These are phyloP conservation scores for Corythucha ciliata DNA, from an alignment of 2,888 invertebrate genomes.

Conservation along the genomic window DNA sequence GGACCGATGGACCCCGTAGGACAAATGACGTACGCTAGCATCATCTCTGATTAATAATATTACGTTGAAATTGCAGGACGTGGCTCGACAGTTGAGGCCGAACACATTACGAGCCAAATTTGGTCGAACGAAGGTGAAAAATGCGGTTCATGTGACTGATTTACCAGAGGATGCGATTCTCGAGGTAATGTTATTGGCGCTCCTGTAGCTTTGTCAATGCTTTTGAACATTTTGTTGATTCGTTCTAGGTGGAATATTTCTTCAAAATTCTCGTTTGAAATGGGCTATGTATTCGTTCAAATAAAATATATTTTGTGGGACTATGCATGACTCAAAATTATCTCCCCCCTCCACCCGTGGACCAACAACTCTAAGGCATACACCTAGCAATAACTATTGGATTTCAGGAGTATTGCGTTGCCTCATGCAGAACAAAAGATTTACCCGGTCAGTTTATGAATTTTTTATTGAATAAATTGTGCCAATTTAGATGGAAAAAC, in stretches of 20 bases:
- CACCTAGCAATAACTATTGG: too few relatives aligned
- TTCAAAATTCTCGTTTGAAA: slow-evolving; percentile 24
- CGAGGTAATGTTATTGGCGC: slow-evolving; percentile 47
- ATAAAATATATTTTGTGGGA: too few relatives aligned
- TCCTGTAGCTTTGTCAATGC: neutral
- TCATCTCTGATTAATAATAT: neutral
- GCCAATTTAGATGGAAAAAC: too few relatives aligned
- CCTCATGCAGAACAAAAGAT: too few relatives aligned
- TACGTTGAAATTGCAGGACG: slow-evolving; percentile 54
- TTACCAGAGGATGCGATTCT: slow-evolving; percentile 74
- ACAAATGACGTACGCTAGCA: neutral
- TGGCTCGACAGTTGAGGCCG: slow-evolving; percentile 74
- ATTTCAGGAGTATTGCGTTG: too few relatives aligned
- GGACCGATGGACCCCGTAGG: slow-evolving; percentile 86
- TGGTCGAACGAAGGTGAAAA: slow-evolving; percentile 71
- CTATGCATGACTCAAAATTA: too few relatives aligned
- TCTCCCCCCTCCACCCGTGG: too few relatives aligned
- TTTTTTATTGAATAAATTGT: too few relatives aligned
- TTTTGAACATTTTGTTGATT: neutral
- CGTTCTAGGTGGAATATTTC: slow-evolving; percentile 22
- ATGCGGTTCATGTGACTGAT: slow-evolving; percentile 91
- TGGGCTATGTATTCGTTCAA: too few relatives aligned
- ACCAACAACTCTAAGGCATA: too few relatives aligned
- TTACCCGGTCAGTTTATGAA: too few relatives aligned
- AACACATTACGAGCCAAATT: slow-evolving; percentile 73